Conservation (phyloP, 2,888 invertebrate genomes). For the Hyles lineata region DNA sequence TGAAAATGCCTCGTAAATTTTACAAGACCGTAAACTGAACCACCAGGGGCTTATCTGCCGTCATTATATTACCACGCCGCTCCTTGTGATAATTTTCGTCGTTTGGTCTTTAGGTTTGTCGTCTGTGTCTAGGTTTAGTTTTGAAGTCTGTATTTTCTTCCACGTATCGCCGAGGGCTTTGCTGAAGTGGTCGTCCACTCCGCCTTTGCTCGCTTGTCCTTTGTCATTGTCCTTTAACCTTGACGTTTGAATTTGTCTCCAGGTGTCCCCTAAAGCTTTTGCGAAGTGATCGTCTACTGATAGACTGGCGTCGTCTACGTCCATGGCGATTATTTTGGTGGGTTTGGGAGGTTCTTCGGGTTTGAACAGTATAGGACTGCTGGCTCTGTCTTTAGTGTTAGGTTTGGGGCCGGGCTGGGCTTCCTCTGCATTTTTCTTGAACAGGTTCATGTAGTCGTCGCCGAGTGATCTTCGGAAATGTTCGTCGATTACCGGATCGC, state of each 20-base stretch:
- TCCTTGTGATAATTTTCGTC: conserved; percentile 78
- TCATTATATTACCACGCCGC: conserved; percentile 81
- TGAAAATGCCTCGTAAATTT: conserved; percentile 73
- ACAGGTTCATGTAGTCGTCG: conserved; percentile 89
- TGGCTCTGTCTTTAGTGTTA: conserved; percentile 78
- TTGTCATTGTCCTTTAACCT: conserved; percentile 79
- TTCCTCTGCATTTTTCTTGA: conserved; percentile 83
- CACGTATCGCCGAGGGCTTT: conserved; percentile 95
- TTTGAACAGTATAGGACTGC: conserved; percentile 79
- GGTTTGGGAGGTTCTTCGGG: conserved; percentile 68
- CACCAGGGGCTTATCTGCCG: conserved; percentile 54
- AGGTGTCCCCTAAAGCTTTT: conserved; percentile 94
- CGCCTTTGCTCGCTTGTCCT: conserved; percentile 61
- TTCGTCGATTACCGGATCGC: conserved; percentile 97
- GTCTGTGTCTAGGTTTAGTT: conserved; percentile 63
- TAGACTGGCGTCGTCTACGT: conserved; percentile 84
- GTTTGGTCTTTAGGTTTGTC: conserved; percentile 72
- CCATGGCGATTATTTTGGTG: conserved; percentile 81
- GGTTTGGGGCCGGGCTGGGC: conserved; percentile 67
- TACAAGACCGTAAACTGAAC: conserved; percentile 69
- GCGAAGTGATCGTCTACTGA: conserved; percentile 97
- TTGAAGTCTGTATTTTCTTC: conserved; percentile 88
- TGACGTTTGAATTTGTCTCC: conserved; percentile 89
- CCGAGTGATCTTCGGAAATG: conserved; percentile 97
- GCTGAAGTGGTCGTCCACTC: conserved; percentile 96